A percentile compares a stretch with the other conserved stretches of the same genome.
These are phyloP conservation scores for Mus spretus DNA, from an alignment of 2,797 vertebrate species.

Conservation along the genomic window DNA sequence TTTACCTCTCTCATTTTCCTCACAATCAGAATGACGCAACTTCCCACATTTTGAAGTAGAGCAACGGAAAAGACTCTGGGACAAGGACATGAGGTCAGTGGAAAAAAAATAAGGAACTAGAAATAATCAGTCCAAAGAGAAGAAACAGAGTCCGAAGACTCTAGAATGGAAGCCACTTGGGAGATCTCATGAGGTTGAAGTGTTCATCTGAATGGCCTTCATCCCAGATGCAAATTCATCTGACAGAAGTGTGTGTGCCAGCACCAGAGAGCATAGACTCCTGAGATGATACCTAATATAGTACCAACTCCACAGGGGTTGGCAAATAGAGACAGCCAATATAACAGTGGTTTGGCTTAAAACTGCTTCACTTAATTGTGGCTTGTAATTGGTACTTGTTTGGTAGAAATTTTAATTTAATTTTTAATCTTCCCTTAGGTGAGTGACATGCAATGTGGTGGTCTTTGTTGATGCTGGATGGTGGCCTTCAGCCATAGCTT, in stretches of 20 bases:
- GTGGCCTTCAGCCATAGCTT: background rate
- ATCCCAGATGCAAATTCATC: background rate
- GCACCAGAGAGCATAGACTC: fast-evolving
- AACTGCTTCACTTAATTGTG: background rate
- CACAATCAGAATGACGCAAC: background rate
- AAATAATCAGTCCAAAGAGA: constrained; percentile 29
- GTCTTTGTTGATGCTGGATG: background rate
- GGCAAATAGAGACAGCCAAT: background rate
- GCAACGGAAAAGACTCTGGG: background rate
- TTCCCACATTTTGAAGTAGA: constrained; percentile 1
- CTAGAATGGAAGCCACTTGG: background rate
- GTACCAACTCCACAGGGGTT: background rate
- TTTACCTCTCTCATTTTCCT: constrained; percentile 19
- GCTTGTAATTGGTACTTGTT: background rate
- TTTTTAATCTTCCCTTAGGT: background rate
- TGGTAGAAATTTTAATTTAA: background rate
- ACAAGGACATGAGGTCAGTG: constrained; percentile 2
- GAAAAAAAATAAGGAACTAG: background rate
- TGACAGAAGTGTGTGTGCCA: fast-evolving
- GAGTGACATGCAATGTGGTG: background rate
- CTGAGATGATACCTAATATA: background rate
- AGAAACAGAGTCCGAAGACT: background rate
- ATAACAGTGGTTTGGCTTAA: background rate
- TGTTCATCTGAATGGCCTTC: background rate
- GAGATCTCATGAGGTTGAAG: background rate